Evolutionary conservation across 2,888 invertebrate species (phyloP).

Genomic region (Syrphus vitripennis): DNA sequence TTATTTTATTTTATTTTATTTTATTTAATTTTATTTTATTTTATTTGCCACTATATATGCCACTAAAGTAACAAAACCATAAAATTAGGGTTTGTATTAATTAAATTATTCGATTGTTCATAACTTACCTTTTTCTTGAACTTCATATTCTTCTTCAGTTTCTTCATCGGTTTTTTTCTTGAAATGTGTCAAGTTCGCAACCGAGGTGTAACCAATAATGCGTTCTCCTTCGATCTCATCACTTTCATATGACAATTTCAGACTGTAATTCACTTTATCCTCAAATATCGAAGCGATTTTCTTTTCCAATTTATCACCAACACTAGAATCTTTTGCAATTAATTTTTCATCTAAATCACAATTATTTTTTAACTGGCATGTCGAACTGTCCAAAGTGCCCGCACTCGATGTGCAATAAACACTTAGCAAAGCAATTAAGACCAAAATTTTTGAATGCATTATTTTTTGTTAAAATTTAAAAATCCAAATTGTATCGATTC

Average conservation of each 20-base stretch:
- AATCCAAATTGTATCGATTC: background rate
- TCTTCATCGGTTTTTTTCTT: conserved; percentile 27
- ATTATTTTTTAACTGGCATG: conserved; percentile 78
- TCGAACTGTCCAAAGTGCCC: conserved; percentile 73
- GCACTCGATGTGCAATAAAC: conserved; percentile 37
- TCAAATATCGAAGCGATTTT: conserved; percentile 79
- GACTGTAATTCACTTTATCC: conserved; percentile 79
- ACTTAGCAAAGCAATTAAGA: conserved; percentile 12
- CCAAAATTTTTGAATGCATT: conserved; percentile 43
- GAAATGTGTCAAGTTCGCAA: conserved; percentile 56
- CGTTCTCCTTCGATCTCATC: conserved; percentile 72
- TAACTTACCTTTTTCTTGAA: conserved; percentile 53
- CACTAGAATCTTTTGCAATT: conserved; percentile 72
- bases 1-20: too few species aligned
- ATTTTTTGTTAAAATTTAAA: conserved; percentile 4
- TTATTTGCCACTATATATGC: too few species aligned
- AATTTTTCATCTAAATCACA: conserved; percentile 77
- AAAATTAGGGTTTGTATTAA: too few species aligned
- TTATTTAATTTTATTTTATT: too few species aligned
- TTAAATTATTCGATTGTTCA: background rate
- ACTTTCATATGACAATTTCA: conserved; percentile 76
- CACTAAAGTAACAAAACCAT: too few species aligned
- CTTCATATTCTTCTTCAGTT: conserved; percentile 28
- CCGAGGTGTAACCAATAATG: conserved; percentile 65
- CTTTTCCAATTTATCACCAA: conserved; percentile 75